Evolutionary conservation across 2,888 invertebrate species (phyloP), one percentile per base, ranked within the genome.

Genomic region (Apotomis betuletana): DNA sequence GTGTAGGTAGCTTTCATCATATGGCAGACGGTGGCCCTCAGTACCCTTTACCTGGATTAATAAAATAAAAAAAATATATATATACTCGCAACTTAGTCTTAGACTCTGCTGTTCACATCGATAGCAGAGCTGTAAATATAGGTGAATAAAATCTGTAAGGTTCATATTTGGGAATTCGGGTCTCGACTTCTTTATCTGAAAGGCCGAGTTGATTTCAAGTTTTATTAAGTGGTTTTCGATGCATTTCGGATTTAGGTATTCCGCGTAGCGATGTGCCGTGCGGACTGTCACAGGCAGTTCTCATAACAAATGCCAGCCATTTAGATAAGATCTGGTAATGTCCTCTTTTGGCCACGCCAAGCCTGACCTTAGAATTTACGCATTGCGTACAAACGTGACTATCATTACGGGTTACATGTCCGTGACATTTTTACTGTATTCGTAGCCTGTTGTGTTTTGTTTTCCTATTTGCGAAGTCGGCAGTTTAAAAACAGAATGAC

Each of bases 321-420:
- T 70, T 67, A 67, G 70, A 70, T 70, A 70, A 15, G 65, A 70
- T 70, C 70, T 67, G 4, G 65, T 70, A 67, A 70, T 70, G 70
- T 70, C 65, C 59, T 65, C 65, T 70, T 70, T 61, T 60, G 70
- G 61, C 55, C 46, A 44, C 15, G 44, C 15, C 55, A 46, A 55
- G 55, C 46, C 55, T 65, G 65, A 65, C 65, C 65, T 65, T 57
- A 57, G 55, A 57, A 65, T 54, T 27, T 55, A 65, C 65, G 65
- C 46, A 57, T 27, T 65, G 65, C 65, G 57, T 70, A 70, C 12
- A 70, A 70, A 65, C 70, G 70, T 70, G 70, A 67, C 67, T 70
- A 61, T 57, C 59, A 51, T 67, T 64, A 60, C 27, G 60, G 65
- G 61, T 59, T 60, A 55, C 65, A 61, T 67, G 70, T 67, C 70